A percentile compares a stretch with the other conserved stretches of the same genome.
Evolutionary conservation across 2,888 invertebrate species (phyloP).

Genomic region (Ectemnius cavifrons): DNA sequence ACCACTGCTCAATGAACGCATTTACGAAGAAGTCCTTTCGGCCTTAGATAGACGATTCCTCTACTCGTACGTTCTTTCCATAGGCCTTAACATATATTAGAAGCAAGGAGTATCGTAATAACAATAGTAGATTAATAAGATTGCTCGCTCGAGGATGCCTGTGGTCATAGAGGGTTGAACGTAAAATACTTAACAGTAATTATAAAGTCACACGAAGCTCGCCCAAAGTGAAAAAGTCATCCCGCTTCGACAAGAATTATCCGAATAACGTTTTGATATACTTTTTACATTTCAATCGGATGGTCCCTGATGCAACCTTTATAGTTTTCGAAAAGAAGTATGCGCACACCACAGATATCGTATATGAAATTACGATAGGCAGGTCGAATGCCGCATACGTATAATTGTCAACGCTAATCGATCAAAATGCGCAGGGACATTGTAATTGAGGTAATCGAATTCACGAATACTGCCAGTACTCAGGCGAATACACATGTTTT

Average conservation of each 20-base stretch:
- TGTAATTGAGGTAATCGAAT: conserved; percentile 17
- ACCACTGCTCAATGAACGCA: conserved; percentile 2
- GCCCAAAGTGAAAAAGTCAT: too few relatives aligned
- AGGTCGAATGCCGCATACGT: conserved; percentile 22
- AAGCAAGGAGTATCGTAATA: too few relatives aligned
- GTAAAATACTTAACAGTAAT: conserved; percentile 14
- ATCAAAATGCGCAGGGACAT: conserved; percentile 41
- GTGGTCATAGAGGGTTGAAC: neutral
- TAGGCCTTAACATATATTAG: conserved; percentile 21
- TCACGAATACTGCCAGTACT: conserved; percentile 71
- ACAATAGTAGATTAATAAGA: too few relatives aligned
- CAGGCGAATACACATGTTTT: conserved; percentile 70
- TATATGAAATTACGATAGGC: too few relatives aligned
- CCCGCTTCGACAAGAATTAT: neutral
- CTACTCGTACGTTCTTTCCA: conserved; percentile 26
- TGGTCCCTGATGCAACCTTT: too few relatives aligned
- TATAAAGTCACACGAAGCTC: too few relatives aligned
- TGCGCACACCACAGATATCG: neutral
- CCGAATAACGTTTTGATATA: conserved; percentile 44
- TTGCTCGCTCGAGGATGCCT: too few relatives aligned
- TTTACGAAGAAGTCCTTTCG: conserved; percentile 3
- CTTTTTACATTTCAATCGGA: conserved; percentile 53
- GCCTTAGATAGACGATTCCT: neutral
- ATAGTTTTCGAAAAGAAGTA: neutral
- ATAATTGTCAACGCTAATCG: conserved; percentile 56